Base-by-base conservation (phyloP, 2,797 vertebrate genomes). In the Acrocephalus scirpaceus region DNA sequence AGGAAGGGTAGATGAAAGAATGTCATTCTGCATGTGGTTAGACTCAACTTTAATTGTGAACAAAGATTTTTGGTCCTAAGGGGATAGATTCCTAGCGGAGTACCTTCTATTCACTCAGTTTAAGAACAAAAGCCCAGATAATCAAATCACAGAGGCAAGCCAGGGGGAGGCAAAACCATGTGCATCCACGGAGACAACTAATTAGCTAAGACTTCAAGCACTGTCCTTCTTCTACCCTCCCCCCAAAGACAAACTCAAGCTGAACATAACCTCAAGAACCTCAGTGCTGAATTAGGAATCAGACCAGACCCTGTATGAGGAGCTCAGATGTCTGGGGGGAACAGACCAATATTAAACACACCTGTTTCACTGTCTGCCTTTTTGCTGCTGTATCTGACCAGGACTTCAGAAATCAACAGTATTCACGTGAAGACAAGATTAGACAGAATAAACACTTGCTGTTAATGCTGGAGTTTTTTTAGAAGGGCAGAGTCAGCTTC, bases 291-390 rank as follows among this genome's bases (percentile, higher is more conserved):
- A 40, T 58, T 54, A 65, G 53, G 51, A 75, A 72, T 76, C 67
- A 51, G 51, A 77, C 11, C 40, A 90, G 65, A 90, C 26, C 19
- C n/a, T 27, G 66, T 0, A 1, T 0, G 1, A 79, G 36, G 22
- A 83, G 51, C 30, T 76, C 66, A 66, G n/a, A 81, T 79, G 58
- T 74, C 72, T 87, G 40, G 2, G 8, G 25, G 11, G 7, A 80
- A 72, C 60, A 91, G 32, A 67, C 17, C 60, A 83, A 50, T 91
- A 94, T 80, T 89, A 95, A 96, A 95, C 73, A 81, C 76, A 93
- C 71, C 64, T 69, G 87, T 53, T 85, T 67, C 44, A 80, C 0
- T 60, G 65, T 78, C 88, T 67, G 60, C 30, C 27, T 67, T 91
- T 96, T 88, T 93, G 64, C 78, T 84, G 53, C 66, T 72, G 12